Evolutionary conservation across 1,140 invertebrate species (phyloP), one percentile per base, ranked within the genome.

Genomic region (Zelostemma sp.): DNA sequence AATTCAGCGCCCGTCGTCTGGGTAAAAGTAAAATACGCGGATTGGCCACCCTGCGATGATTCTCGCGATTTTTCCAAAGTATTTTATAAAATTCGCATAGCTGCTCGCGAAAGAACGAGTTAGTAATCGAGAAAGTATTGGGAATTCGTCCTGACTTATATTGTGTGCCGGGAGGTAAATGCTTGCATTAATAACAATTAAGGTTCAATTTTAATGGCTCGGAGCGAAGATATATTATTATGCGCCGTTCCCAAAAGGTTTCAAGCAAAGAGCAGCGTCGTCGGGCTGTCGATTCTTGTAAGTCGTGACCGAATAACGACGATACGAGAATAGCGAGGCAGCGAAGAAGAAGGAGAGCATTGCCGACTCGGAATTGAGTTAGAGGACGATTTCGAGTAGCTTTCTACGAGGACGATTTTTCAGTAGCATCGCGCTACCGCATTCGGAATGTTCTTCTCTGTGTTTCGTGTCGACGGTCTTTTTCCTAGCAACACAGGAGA

Each of bases 211-310:
- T n/a, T n/a, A n/a, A n/a, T n/a, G n/a, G n/a, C n/a, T n/a, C n/a
- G n/a, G n/a, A n/a, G n/a, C n/a, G n/a, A n/a, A n/a, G n/a, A n/a
- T n/a, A n/a, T n/a, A 57, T 53, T 53, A 57, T 57, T 35, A 50
- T 18, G 31, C 33, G 21, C 14, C 47, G 55, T 63, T 69, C 33
- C 28, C 21, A n/a, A 43, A 18, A 12, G 38, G 41, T 51, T 12
- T 59, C 45, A 9, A 64, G 55, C 46, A 38, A 56, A 64, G 46
- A 64, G 56, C 41, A 17, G 31, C 16, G 19, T 54, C 45, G 54
- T 62, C 58, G 54, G 54, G 46, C 40, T 64, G 67, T 65, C 68
- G 62, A 66, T 71, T 58, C 58, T 65, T 18, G 62, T 62, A 55
- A 71, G 41, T 62, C 38, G 61, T 57, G 53, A 65, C 57, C 38